Evolutionary conservation across 2,888 invertebrate species (phyloP), one percentile per base, ranked within the genome.

Genomic region (Caenorhabditis uteleia): DNA sequence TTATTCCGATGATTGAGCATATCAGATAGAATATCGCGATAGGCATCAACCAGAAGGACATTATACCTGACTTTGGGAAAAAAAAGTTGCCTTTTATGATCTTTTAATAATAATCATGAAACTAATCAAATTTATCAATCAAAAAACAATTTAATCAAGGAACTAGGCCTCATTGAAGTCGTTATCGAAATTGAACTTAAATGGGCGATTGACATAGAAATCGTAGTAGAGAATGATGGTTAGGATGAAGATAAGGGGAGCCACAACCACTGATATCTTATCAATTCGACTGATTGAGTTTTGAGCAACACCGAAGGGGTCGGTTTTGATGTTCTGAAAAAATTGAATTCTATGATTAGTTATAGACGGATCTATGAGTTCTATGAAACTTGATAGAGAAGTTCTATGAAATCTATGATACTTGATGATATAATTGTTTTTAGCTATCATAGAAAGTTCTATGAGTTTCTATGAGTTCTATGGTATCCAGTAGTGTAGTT

Each of bases 161-260:
- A 7, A 36, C 3, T 20, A 20, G 18, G 8, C 7, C 18, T 10
- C 18, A 18, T 18, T 43, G 27, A 43, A 43, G 12, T 43, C 18
- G 16, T 67, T 60, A 27, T 72, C 67, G 38, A 75, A 72, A 21
- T 68, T 36, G 44, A 75, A 75, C 4, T 62, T 45, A 16, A 64
- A 68, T 2, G 69, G 55, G 12, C 62, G 53, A 21, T 68, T 71
- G 23, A 75, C 72, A 61, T 77, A 77, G 45, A 77, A 70, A 21
- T 74, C 89, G 90, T 91, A 91, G 83, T 91, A 91, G 83, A 90
- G 88, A 54, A 90, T 84, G 84, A 91, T 91, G 73, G 91, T 90
- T 12, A 89, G 86, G 3, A 90, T 83, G 84, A 91, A 91, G 40
- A 89, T 87, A 49, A 90, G 78, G 0, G 91, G 91, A 82, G 91